Evolutionary conservation across 1,140 invertebrate species (phyloP).

Genomic region (Cyclargus thomasi): DNA sequence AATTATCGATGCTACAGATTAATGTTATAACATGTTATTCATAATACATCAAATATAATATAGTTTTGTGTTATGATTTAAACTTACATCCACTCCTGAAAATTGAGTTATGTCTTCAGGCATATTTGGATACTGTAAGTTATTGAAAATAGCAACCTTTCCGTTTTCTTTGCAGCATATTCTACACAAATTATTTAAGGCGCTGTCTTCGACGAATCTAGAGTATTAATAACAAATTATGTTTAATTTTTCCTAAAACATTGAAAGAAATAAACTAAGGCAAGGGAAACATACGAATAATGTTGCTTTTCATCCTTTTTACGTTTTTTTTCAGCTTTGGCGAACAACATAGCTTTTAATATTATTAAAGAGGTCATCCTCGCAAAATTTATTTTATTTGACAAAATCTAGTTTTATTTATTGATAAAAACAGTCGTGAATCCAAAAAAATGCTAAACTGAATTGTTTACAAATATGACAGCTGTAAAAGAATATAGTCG

Average conservation of each 20-base stretch:
- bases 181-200: constrained; percentile 41
- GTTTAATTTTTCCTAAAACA: neutral
- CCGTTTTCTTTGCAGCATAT: constrained; percentile 51
- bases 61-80: neutral
- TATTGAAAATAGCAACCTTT: constrained; percentile 55
- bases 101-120: constrained; percentile 55
- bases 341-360: constrained; percentile 58
- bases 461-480: too few species aligned
- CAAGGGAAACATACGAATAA: neutral
- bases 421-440: neutral
- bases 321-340: constrained; percentile 44
- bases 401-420: neutral
- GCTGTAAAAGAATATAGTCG: too few species aligned
- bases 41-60: too few species aligned
- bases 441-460: too few species aligned
- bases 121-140: constrained; percentile 44
- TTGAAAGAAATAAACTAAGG: neutral
- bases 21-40: too few species aligned
- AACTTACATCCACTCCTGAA: constrained; percentile 38
- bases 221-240: neutral
- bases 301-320: constrained; percentile 43
- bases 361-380: constrained; percentile 55
- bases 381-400: neutral
- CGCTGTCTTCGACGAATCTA: neutral
- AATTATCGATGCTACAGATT: too few species aligned